A percentile compares a stretch with the other conserved stretches of the same genome.
These are phyloP conservation scores for Smittia sp. DNA, from an alignment of 2,888 invertebrate genomes.

Conservation along the genomic window DNA sequence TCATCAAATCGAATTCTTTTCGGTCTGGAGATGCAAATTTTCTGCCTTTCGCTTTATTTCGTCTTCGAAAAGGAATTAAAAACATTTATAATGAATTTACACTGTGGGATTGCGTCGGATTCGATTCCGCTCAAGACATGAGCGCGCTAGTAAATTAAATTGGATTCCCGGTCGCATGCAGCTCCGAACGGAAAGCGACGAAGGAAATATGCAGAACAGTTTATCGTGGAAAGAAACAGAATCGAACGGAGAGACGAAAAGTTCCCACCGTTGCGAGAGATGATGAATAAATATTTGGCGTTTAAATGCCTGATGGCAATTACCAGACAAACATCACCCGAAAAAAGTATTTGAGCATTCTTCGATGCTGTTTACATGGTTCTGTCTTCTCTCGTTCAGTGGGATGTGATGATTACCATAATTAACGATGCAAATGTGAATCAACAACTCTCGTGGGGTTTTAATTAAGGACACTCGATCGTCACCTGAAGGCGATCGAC, in stretches of 20 bases:
- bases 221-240: not conserved
- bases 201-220: conserved; percentile 5
- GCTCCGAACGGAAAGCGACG: not conserved
- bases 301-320: conserved; percentile 41
- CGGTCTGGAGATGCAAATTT: conserved; percentile 33
- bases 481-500: not conserved
- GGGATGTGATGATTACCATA: conserved; percentile 33
- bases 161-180: not conserved
- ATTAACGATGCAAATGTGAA: conserved; percentile 30
- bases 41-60: conserved; percentile 7
- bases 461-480: conserved; percentile 7
- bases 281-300: conserved; percentile 41
- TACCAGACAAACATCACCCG: conserved; percentile 32
- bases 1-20: conserved; percentile 14
- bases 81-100: conserved; percentile 4
- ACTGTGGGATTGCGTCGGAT: not conserved
- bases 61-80: not conserved
- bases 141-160: not conserved
- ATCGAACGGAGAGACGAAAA: not conserved
- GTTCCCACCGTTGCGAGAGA: conserved; percentile 33
- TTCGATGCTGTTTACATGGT: not conserved
- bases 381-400: not conserved
- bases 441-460: not conserved
- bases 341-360: not conserved
- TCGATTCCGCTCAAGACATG: not conserved